Evolutionary conservation across 2,797 vertebrate genomes (phyloP), one percentile per base, ranked within the genome.

Genomic region (Paramormyrops hopkinsi): DNA sequence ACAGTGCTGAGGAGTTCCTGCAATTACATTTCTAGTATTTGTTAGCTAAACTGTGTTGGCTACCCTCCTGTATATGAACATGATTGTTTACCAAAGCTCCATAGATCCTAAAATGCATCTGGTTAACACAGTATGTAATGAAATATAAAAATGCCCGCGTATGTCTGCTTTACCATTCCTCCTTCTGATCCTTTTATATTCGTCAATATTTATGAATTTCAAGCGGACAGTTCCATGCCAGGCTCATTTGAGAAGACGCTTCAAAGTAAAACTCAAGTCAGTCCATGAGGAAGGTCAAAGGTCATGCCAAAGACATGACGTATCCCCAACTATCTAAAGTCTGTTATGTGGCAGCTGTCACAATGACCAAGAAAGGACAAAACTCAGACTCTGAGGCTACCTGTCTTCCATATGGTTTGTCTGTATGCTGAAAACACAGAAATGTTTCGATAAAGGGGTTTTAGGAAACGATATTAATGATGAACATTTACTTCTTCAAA

Each of bases 371-470:
- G 69, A 73, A 41, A 76, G 2, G 12, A 65, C 86, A n/a, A 88
- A 46, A 88, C 19, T 56, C 22, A 37, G 29, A 87, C 5, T 46
- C 19, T 14, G 48, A 29, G 19, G 25, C 7, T 14, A 25, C 83
- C 83, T 4, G 4, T 85, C 33, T 33, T 44, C 50, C 6, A 12
- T 53, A 62, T 48, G 51, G 53, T 88, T 88, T 88, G 89, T 51
- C 86, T 88, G 86, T 73, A 82, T 82, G n/a, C 50, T 79, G 69
- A 84, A 89, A 46, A 59, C 14, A 87, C 46, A 79, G 41, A 88
- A 59, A 88, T 33, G 69, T 54, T 19, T 84, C 0, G n/a, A 50
- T 25, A 50, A 22, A 51, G 25, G 22, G 22, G 48, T 85, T 48
- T 22, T n/a, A 25, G 48, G 83, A 25, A 89, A 86, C 50, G 0